Evolutionary conservation across 2,888 invertebrate genomes (phyloP), one percentile per base, ranked within the genome.

Genomic region (Hypena proboscidalis): DNA sequence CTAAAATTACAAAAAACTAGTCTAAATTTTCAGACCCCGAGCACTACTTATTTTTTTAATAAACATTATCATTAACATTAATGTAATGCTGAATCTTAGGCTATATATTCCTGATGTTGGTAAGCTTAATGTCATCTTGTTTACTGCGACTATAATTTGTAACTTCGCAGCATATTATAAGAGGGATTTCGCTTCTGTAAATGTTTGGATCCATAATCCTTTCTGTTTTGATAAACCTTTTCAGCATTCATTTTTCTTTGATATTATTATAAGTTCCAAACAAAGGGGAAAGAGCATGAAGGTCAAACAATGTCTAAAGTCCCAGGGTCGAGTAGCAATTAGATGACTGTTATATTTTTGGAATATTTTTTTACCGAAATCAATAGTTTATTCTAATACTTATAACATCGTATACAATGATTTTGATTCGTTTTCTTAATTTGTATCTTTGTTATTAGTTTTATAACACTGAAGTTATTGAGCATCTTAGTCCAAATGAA

Each of bases 141-240:
- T 67, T 67, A 66, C 67, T 49, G 47, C 36, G 41, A 55, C 56
- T 56, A 50, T 58, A 54, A 59, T 67, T 61, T 67, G 67, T 66
- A 57, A 57, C 57, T 60, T 58, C 55, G 55, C 55, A 48, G 66
- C 39, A 52, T 58, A 50, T 48, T 65, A 60, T n/a, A 61, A 54
- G 31, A 21, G 41, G 46, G 54, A 51, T 61, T 58, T 43, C 35
- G 58, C 43, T 47, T 47, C 47, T 65, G 47, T 45, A 51, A 58
- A 65, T 49, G 54, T 42, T 52, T 55, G 51, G 39, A 56, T 47
- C 17, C 31, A 42, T 49, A 48, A 50, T 47, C 42, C n/a, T n/a
- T n/a, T n/a, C n/a, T n/a, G n/a, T n/a, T n/a, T 38, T 15, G 2
- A 34, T 9, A 31, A 14, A 42, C 29, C 31, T 56, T 47, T 20